Conservation (phyloP, 2,113 vertebrate genomes). For the Euleptes europaea region DNA sequence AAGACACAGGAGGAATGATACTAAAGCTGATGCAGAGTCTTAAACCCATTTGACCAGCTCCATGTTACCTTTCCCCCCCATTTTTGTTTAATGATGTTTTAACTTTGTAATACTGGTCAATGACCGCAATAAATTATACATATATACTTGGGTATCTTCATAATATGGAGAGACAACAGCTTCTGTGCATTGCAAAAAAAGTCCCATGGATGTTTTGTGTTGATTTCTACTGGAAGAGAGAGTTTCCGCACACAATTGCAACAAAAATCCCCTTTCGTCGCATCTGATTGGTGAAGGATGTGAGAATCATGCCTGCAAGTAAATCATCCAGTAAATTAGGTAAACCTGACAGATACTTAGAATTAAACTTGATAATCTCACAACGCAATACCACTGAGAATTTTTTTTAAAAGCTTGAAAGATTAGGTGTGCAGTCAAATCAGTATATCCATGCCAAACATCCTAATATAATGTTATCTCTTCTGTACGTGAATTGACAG, state of each 20-base stretch:
- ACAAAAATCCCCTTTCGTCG: too few relatives aligned
- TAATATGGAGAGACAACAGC: not conserved
- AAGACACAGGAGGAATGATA: too few relatives aligned
- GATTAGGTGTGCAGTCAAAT: not conserved
- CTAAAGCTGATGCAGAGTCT: too few relatives aligned
- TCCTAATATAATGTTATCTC: constrained; percentile 8
- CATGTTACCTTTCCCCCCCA: too few relatives aligned
- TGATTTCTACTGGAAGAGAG: not conserved
- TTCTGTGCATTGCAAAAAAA: not conserved
- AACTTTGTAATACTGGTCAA: too few relatives aligned
- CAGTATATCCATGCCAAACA: constrained; percentile 6
- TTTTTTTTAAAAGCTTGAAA: not conserved
- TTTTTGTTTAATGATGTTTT: too few relatives aligned
- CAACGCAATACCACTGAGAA: not conserved
- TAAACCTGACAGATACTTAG: not conserved
- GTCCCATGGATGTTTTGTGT: not conserved
- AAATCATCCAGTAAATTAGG: not conserved
- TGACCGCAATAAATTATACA: too few relatives aligned
- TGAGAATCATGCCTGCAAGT: not conserved
- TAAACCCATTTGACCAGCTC: too few relatives aligned
- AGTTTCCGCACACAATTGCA: not conserved
- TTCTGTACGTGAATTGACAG: constrained; percentile 2
- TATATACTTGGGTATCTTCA: not conserved
- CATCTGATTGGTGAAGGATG: not conserved
- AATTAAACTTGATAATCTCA: not conserved